A percentile compares a stretch with the other conserved stretches of the same genome.
Evolutionary conservation across 2,113 vertebrate species (phyloP).

Genomic region (Siphamia tubifer): DNA sequence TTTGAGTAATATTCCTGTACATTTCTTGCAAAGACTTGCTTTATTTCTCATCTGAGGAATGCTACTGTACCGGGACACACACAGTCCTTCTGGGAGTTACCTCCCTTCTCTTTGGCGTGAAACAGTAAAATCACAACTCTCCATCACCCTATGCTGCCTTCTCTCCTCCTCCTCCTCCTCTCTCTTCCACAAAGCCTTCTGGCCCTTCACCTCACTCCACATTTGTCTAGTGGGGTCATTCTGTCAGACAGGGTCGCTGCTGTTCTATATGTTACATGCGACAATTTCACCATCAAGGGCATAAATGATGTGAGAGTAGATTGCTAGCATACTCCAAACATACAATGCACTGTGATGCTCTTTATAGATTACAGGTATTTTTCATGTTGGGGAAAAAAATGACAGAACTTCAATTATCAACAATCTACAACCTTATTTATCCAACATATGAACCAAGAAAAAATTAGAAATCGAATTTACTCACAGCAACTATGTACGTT

Average conservation of each 20-base stretch:
- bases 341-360: background rate
- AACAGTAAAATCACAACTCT: constrained; percentile 8
- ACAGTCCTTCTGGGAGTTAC: background rate
- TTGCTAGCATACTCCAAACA: background rate
- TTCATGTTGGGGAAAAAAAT: background rate
- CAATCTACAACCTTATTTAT: background rate
- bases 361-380: background rate
- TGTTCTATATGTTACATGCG: background rate
- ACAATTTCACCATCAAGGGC: constrained; percentile 34
- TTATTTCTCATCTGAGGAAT: background rate
- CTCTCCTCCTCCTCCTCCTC: background rate
- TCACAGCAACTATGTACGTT: background rate
- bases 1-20: background rate
- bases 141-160: background rate
- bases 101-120: background rate
- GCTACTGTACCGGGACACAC: background rate
- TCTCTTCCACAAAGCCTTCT: background rate
- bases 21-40: background rate
- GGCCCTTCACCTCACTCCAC: background rate
- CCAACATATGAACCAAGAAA: background rate
- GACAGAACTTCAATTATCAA: constrained; percentile 24
- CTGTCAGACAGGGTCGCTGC: background rate
- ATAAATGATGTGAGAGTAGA: background rate
- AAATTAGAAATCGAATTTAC: background rate
- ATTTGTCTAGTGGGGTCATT: background rate